phyloP scores from a whole-genome alignment of 2,113 vertebrate species.

The Limnothrissa miodon region DNA sequence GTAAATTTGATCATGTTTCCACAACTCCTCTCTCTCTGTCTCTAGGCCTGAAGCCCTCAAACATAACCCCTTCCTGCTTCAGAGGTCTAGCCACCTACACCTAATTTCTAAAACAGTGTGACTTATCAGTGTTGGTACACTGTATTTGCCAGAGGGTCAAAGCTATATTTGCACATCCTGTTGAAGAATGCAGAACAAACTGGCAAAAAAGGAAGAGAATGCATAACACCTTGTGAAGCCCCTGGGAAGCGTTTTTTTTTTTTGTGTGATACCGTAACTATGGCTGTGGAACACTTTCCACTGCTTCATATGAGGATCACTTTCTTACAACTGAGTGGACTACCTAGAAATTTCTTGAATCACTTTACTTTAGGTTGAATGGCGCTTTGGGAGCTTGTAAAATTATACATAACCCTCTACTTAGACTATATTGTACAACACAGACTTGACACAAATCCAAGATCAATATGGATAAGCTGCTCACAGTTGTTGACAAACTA shows the following conservation, averaged over 20 bases:
- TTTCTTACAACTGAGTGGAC: neutral
- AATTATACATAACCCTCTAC: neutral
- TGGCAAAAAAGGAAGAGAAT: neutral
- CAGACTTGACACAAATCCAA: neutral
- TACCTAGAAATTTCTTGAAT: neutral
- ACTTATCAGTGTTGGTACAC: neutral
- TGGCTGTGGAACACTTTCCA: neutral
- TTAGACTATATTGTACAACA: neutral
- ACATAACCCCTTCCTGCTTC: neutral
- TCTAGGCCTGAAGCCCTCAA: neutral
- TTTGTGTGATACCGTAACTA: no score
- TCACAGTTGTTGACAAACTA: slow-evolving; percentile 7
- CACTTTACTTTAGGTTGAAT: neutral
- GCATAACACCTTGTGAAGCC: neutral
- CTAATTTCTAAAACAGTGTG: neutral
- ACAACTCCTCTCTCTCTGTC: neutral
- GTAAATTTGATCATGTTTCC: neutral
- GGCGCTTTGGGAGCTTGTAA: neutral
- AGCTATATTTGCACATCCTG: neutral
- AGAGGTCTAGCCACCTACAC: neutral
- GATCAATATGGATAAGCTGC: neutral
- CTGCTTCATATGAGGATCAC: neutral
- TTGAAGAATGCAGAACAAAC: neutral
- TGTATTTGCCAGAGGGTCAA: neutral
- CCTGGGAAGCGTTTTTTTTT: neutral